Percentiles rank a stretch among this genome's conserved stretches.
These are phyloP conservation scores for Poecilia velifera DNA, from an alignment of 2,797 vertebrate genomes.

Conservation along the genomic window DNA sequence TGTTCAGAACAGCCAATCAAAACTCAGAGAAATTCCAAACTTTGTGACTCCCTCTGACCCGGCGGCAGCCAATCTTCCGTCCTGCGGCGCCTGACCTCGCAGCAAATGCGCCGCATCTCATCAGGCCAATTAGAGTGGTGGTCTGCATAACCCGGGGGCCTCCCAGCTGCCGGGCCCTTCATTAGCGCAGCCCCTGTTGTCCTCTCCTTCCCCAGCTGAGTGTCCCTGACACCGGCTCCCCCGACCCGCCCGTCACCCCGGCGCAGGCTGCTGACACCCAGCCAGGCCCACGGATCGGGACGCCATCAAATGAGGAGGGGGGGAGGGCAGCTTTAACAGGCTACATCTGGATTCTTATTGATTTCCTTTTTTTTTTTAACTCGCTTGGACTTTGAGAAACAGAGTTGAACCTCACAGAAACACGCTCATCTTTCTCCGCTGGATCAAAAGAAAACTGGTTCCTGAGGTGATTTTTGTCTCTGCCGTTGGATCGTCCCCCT, in stretches of 20 bases:
- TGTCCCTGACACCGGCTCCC: slow-evolving; percentile 71
- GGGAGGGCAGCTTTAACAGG: neutral
- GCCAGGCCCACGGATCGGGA: slow-evolving; percentile 34
- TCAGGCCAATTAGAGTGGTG: slow-evolving; percentile 70
- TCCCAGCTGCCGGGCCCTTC: slow-evolving; percentile 58
- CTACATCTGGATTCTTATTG: slow-evolving; percentile 11
- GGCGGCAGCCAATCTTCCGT: slow-evolving; percentile 25
- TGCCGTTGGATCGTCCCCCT: slow-evolving; percentile 26
- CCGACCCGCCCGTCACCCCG: slow-evolving; percentile 48
- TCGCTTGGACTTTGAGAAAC: slow-evolving; percentile 1
- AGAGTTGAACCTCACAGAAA: neutral
- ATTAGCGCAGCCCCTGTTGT: slow-evolving; percentile 60
- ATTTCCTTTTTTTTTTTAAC: neutral
- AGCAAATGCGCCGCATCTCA: slow-evolving; percentile 59
- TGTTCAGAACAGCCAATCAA: neutral
- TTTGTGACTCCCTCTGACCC: slow-evolving; percentile 33
- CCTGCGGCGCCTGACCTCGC: slow-evolving; percentile 59
- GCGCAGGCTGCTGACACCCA: slow-evolving; percentile 34
- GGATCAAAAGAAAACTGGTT: neutral
- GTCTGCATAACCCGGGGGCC: slow-evolving; percentile 57
- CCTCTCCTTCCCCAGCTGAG: slow-evolving; percentile 68
- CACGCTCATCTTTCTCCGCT: slow-evolving; percentile 4
- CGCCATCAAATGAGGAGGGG: neutral
- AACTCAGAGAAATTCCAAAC: neutral
- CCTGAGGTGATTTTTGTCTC: slow-evolving; percentile 8